Conservation (phyloP, 2,797 vertebrate species). For the Atherinosoma microstoma region DNA sequence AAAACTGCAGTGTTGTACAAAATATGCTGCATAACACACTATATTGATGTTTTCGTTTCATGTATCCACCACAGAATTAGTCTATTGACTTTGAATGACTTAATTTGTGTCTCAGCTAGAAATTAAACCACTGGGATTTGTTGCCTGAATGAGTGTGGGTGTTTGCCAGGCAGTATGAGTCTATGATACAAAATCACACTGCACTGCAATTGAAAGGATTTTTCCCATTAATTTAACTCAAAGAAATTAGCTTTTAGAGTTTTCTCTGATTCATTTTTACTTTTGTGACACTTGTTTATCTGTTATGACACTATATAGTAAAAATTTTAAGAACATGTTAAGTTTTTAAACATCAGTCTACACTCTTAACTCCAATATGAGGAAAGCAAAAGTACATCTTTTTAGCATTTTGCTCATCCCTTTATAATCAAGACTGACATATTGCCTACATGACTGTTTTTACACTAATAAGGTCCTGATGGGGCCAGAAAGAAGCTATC, state of each 20-base stretch:
- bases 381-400: background rate
- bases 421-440: background rate
- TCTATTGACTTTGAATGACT: conserved; percentile 6
- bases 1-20: conserved; percentile 11
- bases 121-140: conserved; percentile 42
- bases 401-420: background rate
- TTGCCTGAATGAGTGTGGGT: conserved; percentile 37
- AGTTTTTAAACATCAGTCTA: too few relatives aligned
- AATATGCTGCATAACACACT: conserved; percentile 22
- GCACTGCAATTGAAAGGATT: background rate
- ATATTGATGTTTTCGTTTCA: conserved; percentile 21
- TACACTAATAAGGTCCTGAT: background rate
- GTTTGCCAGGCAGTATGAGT: conserved; percentile 26
- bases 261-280: background rate
- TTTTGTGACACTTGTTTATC: background rate
- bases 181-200: conserved; percentile 19
- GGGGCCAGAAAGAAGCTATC: background rate
- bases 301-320: background rate
- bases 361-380: background rate
- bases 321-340: background rate
- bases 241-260: background rate
- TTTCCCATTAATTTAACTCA: background rate
- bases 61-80: background rate
- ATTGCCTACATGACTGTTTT: background rate
- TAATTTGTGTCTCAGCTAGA: conserved; percentile 41